Conservation (phyloP, 1,140 invertebrate species). For the Phymastichus coffea region DNA sequence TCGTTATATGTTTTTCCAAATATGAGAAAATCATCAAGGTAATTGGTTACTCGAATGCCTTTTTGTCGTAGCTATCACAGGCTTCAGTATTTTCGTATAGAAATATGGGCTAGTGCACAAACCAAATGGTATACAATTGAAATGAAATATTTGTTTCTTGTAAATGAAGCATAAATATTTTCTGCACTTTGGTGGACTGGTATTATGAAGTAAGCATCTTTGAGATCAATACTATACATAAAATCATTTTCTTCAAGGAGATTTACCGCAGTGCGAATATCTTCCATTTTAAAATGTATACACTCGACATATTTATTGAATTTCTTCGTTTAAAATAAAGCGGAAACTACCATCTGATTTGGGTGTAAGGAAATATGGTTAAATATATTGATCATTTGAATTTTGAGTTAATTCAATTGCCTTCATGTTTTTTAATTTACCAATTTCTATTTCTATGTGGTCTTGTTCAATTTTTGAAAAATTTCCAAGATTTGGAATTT, state of each 20-base stretch:
- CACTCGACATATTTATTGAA: neutral
- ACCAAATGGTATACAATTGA: neutral
- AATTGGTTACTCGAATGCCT: neutral
- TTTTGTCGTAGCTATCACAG: neutral
- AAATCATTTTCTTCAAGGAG: neutral
- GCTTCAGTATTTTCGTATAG: constrained; percentile 13
- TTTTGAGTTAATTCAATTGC: neutral
- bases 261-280: neutral
- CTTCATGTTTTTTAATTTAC: neutral
- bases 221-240: constrained; percentile 2
- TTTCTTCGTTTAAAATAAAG: constrained; percentile 4
- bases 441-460: neutral
- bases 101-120: neutral
- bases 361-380: neutral
- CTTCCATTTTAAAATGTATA: constrained; percentile 6
- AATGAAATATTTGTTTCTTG: neutral
- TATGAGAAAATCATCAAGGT: constrained; percentile 4
- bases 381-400: neutral
- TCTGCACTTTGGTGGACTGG: neutral
- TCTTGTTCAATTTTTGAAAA: neutral
- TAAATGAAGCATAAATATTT: constrained; percentile 1
- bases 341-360: constrained; percentile 4
- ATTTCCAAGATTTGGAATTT: neutral
- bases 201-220: neutral
- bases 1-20: neutral